A percentile compares a stretch with the other conserved stretches of the same genome.
These are phyloP conservation scores for Drosophila suzukii DNA, from an alignment of 1,140 invertebrate genomes.

Conservation along the genomic window DNA sequence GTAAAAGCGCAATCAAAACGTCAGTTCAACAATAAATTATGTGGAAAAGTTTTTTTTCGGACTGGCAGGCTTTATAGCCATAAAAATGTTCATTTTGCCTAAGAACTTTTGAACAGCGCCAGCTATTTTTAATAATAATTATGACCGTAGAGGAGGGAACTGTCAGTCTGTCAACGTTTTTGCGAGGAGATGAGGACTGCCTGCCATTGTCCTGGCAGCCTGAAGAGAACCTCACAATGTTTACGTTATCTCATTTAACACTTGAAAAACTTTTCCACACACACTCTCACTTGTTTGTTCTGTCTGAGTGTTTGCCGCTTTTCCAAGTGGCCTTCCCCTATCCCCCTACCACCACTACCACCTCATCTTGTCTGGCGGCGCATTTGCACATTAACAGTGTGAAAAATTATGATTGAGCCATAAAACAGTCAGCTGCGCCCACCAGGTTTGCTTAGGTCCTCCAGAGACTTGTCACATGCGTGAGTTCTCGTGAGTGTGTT, in stretches of 20 bases:
- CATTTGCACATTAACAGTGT: slow-evolving; percentile 82
- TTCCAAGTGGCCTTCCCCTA: slow-evolving; percentile 32
- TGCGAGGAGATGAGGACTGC: slow-evolving; percentile 23
- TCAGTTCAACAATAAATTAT: slow-evolving; percentile 71
- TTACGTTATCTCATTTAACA: slow-evolving; percentile 82
- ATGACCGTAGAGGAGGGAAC: slow-evolving; percentile 34
- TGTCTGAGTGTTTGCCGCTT: slow-evolving; percentile 33
- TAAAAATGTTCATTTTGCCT: slow-evolving; percentile 38
- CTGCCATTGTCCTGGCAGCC: slow-evolving; percentile 35
- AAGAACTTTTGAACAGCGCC: slow-evolving; percentile 48
- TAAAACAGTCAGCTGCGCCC: slow-evolving; percentile 77
- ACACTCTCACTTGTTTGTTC: slow-evolving; percentile 20
- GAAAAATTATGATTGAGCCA: slow-evolving; percentile 83
- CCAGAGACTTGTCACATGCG: slow-evolving; percentile 45
- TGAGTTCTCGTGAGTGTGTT: slow-evolving; percentile 10
- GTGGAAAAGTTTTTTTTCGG: slow-evolving; percentile 1
- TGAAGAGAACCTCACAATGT: slow-evolving; percentile 50
- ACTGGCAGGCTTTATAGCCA: neutral
- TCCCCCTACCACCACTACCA: neutral
- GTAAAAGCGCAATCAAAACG: slow-evolving; percentile 66
- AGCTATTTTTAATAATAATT: slow-evolving; percentile 76
- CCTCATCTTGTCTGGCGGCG: slow-evolving; percentile 22
- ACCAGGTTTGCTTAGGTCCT: slow-evolving; percentile 38
- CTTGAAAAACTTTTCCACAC: slow-evolving; percentile 73
- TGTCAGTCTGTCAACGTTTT: slow-evolving; percentile 59